Conservation (phyloP, 2,888 invertebrate species). For the Macrosiphum euphorbiae region DNA sequence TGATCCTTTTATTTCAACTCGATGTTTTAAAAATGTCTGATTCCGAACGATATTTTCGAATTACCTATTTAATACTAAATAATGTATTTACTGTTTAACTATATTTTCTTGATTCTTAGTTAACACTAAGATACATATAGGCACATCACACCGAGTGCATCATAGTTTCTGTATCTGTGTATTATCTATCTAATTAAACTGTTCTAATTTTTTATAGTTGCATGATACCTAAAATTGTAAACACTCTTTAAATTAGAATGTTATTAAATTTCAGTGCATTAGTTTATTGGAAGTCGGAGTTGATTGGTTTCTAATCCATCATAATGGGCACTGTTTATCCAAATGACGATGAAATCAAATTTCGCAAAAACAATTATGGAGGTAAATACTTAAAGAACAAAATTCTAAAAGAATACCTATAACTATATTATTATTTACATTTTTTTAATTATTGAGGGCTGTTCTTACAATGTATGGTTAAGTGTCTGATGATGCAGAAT, state of each 20-base stretch:
- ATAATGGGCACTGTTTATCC: conserved; percentile 50
- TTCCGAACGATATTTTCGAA: background rate
- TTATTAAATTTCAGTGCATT: background rate
- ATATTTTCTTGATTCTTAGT: background rate
- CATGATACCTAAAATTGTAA: background rate
- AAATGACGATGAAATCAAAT: conserved; percentile 30
- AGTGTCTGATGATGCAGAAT: no score
- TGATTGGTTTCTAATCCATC: background rate
- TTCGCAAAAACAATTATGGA: background rate
- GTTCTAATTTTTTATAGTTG: background rate
- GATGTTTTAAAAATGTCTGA: background rate
- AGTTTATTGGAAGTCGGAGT: background rate
- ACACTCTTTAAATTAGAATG: background rate
- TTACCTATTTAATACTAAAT: background rate
- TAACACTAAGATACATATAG: background rate
- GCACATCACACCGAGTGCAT: background rate
- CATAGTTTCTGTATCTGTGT: background rate
- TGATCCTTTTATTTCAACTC: background rate
- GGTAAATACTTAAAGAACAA: background rate
- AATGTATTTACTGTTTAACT: background rate
- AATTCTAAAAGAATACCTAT: background rate
- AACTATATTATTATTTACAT: background rate
- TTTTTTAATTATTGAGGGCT: background rate
- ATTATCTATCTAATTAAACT: background rate
- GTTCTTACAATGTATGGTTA: no score